Evolutionary conservation across 2,113 vertebrate genomes (phyloP).

Genomic region (Malurus cyaneus): DNA sequence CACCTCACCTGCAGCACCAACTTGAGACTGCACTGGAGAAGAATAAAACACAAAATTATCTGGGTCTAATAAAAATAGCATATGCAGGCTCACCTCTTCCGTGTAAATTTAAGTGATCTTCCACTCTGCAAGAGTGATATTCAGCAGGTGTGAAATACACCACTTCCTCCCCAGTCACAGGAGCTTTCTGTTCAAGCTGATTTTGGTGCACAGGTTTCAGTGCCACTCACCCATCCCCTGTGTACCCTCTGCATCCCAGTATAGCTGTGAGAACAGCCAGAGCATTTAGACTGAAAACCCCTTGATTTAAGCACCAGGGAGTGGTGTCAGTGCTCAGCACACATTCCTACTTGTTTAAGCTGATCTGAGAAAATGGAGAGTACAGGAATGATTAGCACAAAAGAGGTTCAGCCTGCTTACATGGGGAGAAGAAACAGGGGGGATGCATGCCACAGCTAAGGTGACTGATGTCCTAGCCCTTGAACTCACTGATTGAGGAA

Average conservation of each 20-base stretch:
- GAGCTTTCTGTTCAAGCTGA: background rate
- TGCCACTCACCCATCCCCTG: background rate
- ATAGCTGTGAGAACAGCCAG: rapidly evolving
- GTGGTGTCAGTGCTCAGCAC: background rate
- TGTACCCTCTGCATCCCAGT: background rate
- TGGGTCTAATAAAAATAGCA: rapidly evolving
- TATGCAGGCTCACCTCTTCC: background rate
- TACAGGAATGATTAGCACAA: background rate
- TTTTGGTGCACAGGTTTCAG: background rate
- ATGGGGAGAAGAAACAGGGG: background rate
- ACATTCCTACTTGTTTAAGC: background rate
- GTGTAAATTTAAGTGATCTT: background rate
- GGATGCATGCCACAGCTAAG: rapidly evolving
- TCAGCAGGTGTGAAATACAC: background rate
- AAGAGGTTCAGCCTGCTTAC: background rate
- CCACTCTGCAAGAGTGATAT: background rate
- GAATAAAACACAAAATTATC: background rate
- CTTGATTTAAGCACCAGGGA: background rate
- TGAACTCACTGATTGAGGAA: background rate
- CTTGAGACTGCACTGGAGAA: background rate
- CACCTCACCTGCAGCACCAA: background rate
- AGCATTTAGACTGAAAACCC: background rate
- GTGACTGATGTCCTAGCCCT: background rate
- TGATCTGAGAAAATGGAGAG: background rate
- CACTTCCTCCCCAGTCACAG: background rate